Conservation (phyloP, 2,888 invertebrate genomes). For the Phalera bucephala region DNA sequence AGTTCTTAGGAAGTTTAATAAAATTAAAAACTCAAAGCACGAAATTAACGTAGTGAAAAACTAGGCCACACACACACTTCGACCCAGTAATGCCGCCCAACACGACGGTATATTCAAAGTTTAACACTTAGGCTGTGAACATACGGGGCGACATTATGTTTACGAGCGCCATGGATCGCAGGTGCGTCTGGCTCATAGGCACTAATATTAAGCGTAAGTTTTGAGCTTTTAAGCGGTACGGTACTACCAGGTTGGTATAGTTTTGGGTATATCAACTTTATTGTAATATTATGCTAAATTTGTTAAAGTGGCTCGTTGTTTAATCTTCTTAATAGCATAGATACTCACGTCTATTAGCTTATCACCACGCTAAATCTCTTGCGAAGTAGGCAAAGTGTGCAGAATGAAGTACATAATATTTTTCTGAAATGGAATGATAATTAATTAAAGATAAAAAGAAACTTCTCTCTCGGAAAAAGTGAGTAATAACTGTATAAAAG, state of each 20-base stretch:
- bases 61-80: constrained; percentile 31
- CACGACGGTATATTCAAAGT: constrained; percentile 33
- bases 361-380: too few species aligned
- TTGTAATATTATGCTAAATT: too few species aligned
- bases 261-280: neutral
- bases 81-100: constrained; percentile 22
- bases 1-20: constrained; percentile 28
- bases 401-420: too few species aligned
- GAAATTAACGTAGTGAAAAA: constrained; percentile 28
- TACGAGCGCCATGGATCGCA: constrained; percentile 22
- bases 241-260: constrained; percentile 11
- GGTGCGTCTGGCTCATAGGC: constrained; percentile 20
- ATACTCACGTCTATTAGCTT: too few species aligned
- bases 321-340: too few species aligned
- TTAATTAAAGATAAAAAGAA: too few species aligned
- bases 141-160: constrained; percentile 27
- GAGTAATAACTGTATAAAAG: too few species aligned
- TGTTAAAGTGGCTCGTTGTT: too few species aligned
- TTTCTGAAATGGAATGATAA: too few species aligned
- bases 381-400: too few species aligned
- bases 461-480: too few species aligned
- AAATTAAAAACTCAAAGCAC: constrained; percentile 31
- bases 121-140: constrained; percentile 34
- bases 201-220: constrained; percentile 28
- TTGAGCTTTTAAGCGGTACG: constrained; percentile 22